phyloP scores from a whole-genome alignment of 2,113 vertebrate genomes.

The Nipponia nippon region DNA sequence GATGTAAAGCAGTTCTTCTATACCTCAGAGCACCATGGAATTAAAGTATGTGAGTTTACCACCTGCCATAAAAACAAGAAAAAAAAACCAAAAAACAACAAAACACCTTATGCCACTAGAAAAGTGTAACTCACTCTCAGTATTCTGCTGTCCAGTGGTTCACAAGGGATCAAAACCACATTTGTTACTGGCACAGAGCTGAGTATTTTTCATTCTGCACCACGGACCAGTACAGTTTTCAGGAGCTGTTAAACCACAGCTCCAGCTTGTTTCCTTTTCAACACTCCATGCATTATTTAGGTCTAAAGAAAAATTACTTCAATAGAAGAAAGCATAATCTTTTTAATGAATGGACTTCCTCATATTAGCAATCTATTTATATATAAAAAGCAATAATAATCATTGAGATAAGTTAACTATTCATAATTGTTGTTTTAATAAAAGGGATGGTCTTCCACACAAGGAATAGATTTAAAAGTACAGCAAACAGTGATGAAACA shows the following conservation, averaged over 20 bases:
- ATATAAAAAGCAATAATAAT: background rate
- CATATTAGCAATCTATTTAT: background rate
- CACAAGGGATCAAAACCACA: background rate
- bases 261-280: background rate
- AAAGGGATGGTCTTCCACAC: background rate
- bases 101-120: background rate
- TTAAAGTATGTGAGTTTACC: background rate
- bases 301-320: background rate
- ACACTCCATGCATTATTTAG: background rate
- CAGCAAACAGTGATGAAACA: background rate
- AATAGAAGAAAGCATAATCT: background rate
- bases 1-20: background rate
- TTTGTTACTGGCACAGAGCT: background rate
- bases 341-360: background rate
- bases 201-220: background rate
- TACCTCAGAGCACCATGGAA: background rate
- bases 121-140: rapidly evolving
- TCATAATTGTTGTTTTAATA: background rate
- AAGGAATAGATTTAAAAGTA: background rate
- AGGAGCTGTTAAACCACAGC: background rate
- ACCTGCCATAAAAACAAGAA: background rate
- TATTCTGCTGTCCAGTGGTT: background rate
- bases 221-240: background rate
- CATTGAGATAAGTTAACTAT: background rate
- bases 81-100: background rate